A percentile compares a stretch with the other conserved stretches of the same genome.
phyloP scores from a whole-genome alignment of 2,113 vertebrate genomes.

The Stegostoma tigrinum region DNA sequence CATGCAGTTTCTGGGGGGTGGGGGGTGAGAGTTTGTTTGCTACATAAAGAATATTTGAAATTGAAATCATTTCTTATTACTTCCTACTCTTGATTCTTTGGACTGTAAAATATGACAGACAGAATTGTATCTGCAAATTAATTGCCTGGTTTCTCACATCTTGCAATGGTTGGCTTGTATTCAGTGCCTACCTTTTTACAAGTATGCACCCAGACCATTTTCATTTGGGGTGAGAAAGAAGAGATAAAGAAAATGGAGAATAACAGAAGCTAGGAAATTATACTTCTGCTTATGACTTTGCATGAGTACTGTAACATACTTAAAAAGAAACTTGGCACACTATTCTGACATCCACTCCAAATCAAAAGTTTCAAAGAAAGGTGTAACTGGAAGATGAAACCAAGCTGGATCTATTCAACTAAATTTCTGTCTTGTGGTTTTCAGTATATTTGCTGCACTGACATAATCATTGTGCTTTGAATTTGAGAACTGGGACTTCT shows the following conservation, averaged over 20 bases:
- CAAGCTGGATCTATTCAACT: neutral
- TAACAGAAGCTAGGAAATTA: neutral
- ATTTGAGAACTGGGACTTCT: neutral
- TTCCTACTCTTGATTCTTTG: neutral
- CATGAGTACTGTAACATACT: neutral
- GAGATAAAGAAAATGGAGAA: neutral
- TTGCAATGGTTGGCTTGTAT: neutral
- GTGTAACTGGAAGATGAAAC: neutral
- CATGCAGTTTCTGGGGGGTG: neutral
- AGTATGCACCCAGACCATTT: neutral
- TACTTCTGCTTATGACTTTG: neutral
- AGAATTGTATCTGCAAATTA: neutral
- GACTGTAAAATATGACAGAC: neutral
- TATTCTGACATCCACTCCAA: neutral
- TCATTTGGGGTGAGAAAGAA: neutral
- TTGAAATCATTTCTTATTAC: neutral
- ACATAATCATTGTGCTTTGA: neutral
- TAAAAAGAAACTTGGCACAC: neutral
- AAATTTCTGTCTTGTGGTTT: neutral
- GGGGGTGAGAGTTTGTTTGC: neutral
- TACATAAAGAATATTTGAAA: conserved; percentile 19
- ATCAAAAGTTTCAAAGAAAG: neutral
- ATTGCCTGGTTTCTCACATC: too few relatives aligned
- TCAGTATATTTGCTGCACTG: neutral
- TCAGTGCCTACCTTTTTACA: neutral